phyloP scores from a whole-genome alignment of 2,888 invertebrate genomes.

The Nymphalis urticae region DNA sequence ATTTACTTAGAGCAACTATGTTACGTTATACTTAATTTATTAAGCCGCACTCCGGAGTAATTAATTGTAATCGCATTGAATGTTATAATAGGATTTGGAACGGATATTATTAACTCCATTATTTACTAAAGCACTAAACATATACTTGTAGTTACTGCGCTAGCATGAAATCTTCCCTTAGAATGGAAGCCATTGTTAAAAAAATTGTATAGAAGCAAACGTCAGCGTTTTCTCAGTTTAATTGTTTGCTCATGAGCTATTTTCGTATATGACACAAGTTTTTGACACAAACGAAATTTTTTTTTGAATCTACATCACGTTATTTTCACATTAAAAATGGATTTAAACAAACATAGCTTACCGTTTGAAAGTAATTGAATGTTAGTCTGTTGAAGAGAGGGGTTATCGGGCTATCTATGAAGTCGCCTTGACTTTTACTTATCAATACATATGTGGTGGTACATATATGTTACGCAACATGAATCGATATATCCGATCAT shows the following conservation, averaged over 20 bases:
- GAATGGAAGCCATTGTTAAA: neutral
- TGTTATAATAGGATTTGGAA: neutral
- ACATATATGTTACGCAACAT: neutral
- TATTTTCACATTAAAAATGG: too few species aligned
- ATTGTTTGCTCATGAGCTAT: neutral
- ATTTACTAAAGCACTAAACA: neutral
- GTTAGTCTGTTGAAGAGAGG: neutral
- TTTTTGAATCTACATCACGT: neutral
- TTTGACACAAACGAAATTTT: neutral
- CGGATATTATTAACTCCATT: neutral
- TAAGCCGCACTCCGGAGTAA: neutral
- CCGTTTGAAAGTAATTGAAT: neutral
- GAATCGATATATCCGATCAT: slow-evolving; percentile 4
- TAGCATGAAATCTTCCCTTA: neutral
- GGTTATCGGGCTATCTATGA: slow-evolving; percentile 24
- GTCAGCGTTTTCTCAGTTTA: neutral
- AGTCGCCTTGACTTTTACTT: slow-evolving; percentile 31
- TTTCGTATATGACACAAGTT: neutral
- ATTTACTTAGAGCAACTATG: too few species aligned
- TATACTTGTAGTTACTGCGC: neutral
- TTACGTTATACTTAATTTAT: too few species aligned
- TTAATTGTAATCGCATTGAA: neutral
- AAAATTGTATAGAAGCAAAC: neutral
- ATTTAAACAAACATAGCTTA: neutral
- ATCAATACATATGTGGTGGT: slow-evolving; percentile 24